Percentiles rank a stretch among this genome's conserved stretches.
These are phyloP conservation scores for Monopis laevigella DNA, from an alignment of 2,888 invertebrate genomes.

Conservation along the genomic window DNA sequence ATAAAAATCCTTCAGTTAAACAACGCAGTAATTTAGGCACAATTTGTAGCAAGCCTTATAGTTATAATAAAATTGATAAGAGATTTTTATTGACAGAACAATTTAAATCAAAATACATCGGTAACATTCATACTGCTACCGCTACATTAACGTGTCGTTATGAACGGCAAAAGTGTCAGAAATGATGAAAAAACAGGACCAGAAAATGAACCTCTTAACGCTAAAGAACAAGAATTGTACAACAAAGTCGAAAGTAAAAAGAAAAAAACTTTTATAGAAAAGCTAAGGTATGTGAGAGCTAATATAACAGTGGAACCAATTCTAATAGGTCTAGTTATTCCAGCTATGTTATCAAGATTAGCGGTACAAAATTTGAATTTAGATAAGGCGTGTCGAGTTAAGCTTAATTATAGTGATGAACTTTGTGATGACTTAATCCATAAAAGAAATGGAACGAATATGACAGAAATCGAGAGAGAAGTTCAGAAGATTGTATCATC, in stretches of 20 bases:
- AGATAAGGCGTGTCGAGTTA: conserved; percentile 51
- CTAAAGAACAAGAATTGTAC: conserved; percentile 25
- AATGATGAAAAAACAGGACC: conserved; percentile 20
- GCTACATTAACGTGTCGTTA: conserved; percentile 17
- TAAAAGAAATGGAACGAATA: conserved; percentile 49
- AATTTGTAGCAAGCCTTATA: neutral
- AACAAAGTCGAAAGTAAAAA: conserved; percentile 22
- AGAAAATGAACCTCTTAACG: conserved; percentile 39
- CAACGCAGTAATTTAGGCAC: neutral
- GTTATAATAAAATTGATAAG: conserved; percentile 7
- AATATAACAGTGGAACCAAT: conserved; percentile 78
- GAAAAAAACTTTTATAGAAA: conserved; percentile 58
- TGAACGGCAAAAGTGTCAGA: conserved; percentile 26
- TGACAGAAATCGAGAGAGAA: conserved; percentile 68
- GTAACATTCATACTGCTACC: neutral
- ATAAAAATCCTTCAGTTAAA: too few species aligned
- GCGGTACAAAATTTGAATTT: conserved; percentile 66
- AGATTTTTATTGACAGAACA: conserved; percentile 5
- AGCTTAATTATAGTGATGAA: conserved; percentile 35
- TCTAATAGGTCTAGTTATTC: conserved; percentile 73
- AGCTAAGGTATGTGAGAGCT: conserved; percentile 53
- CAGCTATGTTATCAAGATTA: conserved; percentile 71
- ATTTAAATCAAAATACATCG: conserved; percentile 2
- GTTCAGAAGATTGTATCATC: conserved; percentile 64
- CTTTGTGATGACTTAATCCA: conserved; percentile 44